A percentile compares a stretch with the other conserved stretches of the same genome.
phyloP scores from a whole-genome alignment of 2,888 invertebrate species.

The Balanococcus diminutus region DNA sequence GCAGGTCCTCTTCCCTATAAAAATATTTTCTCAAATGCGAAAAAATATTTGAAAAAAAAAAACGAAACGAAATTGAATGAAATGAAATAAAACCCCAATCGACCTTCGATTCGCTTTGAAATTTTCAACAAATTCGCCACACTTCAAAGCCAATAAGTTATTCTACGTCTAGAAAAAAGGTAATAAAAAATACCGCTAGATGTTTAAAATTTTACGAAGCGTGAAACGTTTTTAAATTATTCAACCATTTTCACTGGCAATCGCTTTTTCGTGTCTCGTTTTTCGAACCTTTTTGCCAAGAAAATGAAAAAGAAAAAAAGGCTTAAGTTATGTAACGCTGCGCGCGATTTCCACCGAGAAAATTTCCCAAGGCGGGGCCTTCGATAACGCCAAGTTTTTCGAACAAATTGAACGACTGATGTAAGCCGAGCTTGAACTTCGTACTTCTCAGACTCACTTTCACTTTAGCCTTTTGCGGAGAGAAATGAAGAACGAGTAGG shows the following conservation, averaged over 20 bases:
- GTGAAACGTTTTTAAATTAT: background rate
- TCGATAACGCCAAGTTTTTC: background rate
- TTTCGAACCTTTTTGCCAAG: background rate
- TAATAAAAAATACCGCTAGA: background rate
- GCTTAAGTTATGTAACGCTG: background rate
- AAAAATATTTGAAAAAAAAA: no score
- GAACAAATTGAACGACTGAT: background rate
- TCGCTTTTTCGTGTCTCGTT: background rate
- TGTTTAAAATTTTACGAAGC: constrained; percentile 1
- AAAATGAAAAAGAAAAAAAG: background rate
- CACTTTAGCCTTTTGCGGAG: no score
- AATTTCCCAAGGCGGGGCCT: background rate
- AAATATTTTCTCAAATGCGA: no score
- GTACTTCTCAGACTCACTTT: no score
- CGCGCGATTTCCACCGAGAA: background rate
- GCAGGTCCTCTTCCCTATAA: no score
- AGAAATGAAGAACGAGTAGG: no score
- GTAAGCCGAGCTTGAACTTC: background rate
- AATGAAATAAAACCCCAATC: no score
- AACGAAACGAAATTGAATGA: no score
- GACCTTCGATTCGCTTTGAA: background rate
- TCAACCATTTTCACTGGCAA: background rate
- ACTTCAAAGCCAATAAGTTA: background rate
- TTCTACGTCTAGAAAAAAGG: background rate
- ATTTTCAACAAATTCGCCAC: background rate